Percentiles rank a stretch among this genome's conserved stretches.
These are phyloP conservation scores for Garrulus glandarius DNA, from an alignment of 2,797 vertebrate genomes.

Conservation along the genomic window DNA sequence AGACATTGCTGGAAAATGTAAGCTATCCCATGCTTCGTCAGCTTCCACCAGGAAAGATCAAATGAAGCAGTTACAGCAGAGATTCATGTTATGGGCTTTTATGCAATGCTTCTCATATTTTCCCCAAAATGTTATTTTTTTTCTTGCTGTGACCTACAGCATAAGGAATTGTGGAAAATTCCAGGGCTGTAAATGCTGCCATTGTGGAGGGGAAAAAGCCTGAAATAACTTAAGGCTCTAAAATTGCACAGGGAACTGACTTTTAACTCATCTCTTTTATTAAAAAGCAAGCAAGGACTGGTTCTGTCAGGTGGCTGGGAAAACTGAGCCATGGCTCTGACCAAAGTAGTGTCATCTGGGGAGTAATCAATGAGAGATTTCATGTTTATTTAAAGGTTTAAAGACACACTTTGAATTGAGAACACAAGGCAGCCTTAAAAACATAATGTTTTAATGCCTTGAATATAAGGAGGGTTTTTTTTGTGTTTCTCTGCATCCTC, in stretches of 20 bases:
- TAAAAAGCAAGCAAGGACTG: not conserved
- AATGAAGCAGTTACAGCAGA: not conserved
- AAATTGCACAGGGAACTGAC: not conserved
- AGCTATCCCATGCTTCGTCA: not conserved
- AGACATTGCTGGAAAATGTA: slow-evolving; percentile 21
- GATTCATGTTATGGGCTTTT: not conserved
- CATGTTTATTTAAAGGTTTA: slow-evolving; percentile 27
- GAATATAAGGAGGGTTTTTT: not conserved
- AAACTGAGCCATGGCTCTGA: not conserved
- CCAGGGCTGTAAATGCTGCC: not conserved
- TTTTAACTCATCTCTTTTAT: not conserved
- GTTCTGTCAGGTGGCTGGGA: not conserved
- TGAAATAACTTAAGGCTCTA: not conserved
- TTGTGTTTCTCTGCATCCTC: not conserved
- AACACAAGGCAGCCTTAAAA: not conserved
- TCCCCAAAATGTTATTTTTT: not conserved
- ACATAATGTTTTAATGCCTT: not conserved
- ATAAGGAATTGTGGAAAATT: slow-evolving; percentile 30
- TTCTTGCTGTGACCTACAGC: not conserved
- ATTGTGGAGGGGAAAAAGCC: not conserved
- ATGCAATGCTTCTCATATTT: not conserved
- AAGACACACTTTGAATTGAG: not conserved
- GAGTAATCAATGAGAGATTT: slow-evolving; percentile 10
- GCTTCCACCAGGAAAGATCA: slow-evolving; percentile 7
- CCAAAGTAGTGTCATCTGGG: not conserved